phyloP scores from a whole-genome alignment of 2,113 vertebrate species.

The Aldabrachelys gigantea region DNA sequence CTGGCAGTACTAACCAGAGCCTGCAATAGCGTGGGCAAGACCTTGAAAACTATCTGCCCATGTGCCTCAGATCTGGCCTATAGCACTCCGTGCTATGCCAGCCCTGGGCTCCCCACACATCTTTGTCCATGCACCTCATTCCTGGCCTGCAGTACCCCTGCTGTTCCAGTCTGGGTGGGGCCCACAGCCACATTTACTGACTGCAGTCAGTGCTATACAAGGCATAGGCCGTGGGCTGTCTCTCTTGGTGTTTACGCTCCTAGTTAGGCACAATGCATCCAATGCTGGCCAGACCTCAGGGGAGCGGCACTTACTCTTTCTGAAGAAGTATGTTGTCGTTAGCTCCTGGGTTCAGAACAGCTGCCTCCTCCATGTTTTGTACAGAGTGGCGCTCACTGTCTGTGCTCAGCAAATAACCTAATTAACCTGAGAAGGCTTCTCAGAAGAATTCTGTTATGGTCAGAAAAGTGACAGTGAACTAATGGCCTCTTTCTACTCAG shows the following conservation, averaged over 20 bases:
- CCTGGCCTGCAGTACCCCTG: rapidly evolving
- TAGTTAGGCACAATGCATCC: neutral
- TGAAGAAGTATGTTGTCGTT: neutral
- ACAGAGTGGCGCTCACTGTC: neutral
- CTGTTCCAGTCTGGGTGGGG: neutral
- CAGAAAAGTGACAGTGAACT: neutral
- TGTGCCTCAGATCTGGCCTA: neutral
- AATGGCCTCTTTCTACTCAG: constrained; percentile 39
- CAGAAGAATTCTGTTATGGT: neutral
- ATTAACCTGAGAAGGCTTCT: neutral
- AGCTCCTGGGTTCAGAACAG: neutral
- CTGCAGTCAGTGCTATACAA: neutral
- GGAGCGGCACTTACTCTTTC: neutral
- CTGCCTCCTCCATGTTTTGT: neutral
- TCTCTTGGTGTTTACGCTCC: too few relatives aligned
- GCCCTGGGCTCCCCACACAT: rapidly evolving
- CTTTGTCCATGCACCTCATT: neutral
- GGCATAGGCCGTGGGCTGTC: neutral
- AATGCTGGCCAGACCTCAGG: neutral
- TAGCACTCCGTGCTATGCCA: neutral
- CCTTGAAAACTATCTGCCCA: neutral
- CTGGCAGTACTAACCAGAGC: neutral
- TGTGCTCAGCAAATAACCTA: neutral
- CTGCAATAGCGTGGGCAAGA: neutral
- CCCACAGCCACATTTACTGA: neutral